These are phyloP conservation scores for Megaleporinus macrocephalus DNA, from an alignment of 2,113 vertebrate species.

Conservation along the genomic window DNA sequence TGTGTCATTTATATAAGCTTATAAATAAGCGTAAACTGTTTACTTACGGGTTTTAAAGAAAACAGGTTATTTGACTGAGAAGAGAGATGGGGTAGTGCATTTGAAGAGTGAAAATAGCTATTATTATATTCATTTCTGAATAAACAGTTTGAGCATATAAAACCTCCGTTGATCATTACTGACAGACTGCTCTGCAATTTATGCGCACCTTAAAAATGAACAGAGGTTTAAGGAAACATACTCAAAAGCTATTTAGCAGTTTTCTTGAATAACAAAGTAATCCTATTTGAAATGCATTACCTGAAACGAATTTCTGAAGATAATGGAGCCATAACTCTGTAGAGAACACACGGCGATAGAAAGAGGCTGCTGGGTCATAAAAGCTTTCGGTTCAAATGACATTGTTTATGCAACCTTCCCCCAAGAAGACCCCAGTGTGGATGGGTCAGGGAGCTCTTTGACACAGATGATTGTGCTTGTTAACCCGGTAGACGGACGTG, in stretches of 20 bases:
- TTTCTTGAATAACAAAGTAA: not conserved
- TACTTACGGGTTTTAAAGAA: not conserved
- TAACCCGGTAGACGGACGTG: not conserved
- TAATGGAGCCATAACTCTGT: not conserved
- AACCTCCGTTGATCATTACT: not conserved
- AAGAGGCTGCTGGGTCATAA: not conserved
- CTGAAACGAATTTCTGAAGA: not conserved
- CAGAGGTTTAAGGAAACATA: not conserved
- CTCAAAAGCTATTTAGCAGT: not conserved
- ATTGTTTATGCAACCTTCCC: not conserved
- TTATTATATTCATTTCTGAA: slow-evolving; percentile 6
- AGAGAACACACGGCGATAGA: not conserved
- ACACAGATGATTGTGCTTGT: slow-evolving; percentile 25
- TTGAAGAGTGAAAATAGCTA: not conserved
- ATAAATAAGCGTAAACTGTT: not conserved
- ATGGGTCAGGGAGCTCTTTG: not conserved
- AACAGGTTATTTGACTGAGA: not conserved
- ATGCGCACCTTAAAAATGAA: not conserved
- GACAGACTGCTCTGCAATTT: not conserved
- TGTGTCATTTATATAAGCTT: too few species aligned
- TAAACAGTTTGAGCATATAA: not conserved
- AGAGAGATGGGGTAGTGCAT: not conserved
- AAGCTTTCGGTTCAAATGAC: not conserved
- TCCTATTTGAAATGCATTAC: not conserved
- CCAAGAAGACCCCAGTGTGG: not conserved